These are phyloP conservation scores for Amphiprion clarkii DNA, from an alignment of 2,797 vertebrate genomes.

Conservation along the genomic window DNA sequence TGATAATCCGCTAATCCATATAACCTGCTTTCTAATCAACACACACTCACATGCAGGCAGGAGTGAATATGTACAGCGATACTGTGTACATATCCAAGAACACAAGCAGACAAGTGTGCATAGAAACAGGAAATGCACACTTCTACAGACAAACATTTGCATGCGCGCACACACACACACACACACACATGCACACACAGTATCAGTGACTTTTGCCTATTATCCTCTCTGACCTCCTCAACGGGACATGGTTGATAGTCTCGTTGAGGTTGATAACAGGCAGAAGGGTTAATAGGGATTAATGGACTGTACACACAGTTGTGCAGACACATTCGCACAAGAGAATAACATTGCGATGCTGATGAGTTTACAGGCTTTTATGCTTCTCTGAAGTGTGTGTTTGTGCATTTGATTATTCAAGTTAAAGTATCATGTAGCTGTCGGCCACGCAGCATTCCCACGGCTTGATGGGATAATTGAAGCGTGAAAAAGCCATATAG, in stretches of 20 bases:
- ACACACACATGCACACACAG: background rate
- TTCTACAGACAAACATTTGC: constrained; percentile 42
- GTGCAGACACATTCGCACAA: constrained; percentile 21
- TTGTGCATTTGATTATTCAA: constrained; percentile 62
- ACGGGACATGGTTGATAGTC: constrained; percentile 72
- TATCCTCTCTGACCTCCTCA: constrained; percentile 78
- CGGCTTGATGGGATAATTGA: constrained; percentile 75
- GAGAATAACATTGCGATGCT: constrained; percentile 39
- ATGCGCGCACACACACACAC: constrained; percentile 40
- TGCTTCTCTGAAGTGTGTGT: constrained; percentile 48
- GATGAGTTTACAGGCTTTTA: constrained; percentile 62
- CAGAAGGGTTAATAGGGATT: constrained; percentile 82
- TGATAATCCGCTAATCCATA: constrained; percentile 88
- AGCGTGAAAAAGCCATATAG: constrained; percentile 68
- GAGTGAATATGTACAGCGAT: constrained; percentile 39
- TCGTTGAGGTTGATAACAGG: constrained; percentile 72
- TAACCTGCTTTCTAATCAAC: constrained; percentile 77
- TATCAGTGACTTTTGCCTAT: constrained; percentile 72
- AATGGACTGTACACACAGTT: constrained; percentile 65
- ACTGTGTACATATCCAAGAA: constrained; percentile 40
- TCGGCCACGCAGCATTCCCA: constrained; percentile 39
- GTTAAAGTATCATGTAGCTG: constrained; percentile 63
- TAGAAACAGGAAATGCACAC: constrained; percentile 33
- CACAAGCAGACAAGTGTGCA: constrained; percentile 34
- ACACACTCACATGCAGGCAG: constrained; percentile 9